Percentiles rank a stretch among this genome's conserved stretches.
Conservation (phyloP, 2,888 invertebrate genomes). For the Rhabditoides inermis region DNA sequence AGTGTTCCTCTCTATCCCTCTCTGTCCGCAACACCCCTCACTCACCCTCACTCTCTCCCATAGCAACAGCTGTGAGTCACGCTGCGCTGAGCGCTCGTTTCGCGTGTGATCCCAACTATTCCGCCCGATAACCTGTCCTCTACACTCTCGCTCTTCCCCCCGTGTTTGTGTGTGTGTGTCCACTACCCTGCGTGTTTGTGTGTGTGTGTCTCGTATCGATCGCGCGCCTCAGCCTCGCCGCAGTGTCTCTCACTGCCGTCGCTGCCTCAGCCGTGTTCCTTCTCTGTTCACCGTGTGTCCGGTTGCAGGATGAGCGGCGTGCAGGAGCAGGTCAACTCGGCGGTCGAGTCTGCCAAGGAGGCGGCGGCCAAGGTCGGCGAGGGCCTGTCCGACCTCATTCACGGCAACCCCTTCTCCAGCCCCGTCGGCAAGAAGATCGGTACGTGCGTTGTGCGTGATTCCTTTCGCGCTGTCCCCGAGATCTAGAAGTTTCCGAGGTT, state of each 20-base stretch:
- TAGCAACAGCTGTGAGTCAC: too few relatives aligned
- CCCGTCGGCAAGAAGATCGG: conserved; percentile 48
- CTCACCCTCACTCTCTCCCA: too few relatives aligned
- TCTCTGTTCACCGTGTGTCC: background rate
- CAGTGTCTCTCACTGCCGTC: background rate
- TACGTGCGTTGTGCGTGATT: conserved; percentile 12
- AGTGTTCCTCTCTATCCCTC: too few relatives aligned
- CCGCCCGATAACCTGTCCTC: too few relatives aligned
- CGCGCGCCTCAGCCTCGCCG: background rate
- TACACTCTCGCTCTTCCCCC: too few relatives aligned
- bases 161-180: too few relatives aligned
- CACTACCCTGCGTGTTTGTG: background rate
- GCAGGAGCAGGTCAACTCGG: conserved; percentile 40
- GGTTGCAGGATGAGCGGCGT: conserved; percentile 31
- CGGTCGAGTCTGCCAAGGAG: conserved; percentile 44
- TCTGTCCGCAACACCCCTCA: too few relatives aligned
- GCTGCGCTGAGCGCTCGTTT: too few relatives aligned
- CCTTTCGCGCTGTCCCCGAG: too few relatives aligned
- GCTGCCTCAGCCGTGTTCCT: background rate
- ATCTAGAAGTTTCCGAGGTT: too few relatives aligned
- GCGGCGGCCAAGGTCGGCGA: conserved; percentile 43
- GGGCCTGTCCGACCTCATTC: conserved; percentile 48
- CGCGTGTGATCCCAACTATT: too few relatives aligned
- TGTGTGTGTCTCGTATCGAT: conserved; percentile 1
- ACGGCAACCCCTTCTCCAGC: conserved; percentile 50